Conservation (phyloP, 2,113 vertebrate genomes). For the Microcebus ravelobensis region DNA sequence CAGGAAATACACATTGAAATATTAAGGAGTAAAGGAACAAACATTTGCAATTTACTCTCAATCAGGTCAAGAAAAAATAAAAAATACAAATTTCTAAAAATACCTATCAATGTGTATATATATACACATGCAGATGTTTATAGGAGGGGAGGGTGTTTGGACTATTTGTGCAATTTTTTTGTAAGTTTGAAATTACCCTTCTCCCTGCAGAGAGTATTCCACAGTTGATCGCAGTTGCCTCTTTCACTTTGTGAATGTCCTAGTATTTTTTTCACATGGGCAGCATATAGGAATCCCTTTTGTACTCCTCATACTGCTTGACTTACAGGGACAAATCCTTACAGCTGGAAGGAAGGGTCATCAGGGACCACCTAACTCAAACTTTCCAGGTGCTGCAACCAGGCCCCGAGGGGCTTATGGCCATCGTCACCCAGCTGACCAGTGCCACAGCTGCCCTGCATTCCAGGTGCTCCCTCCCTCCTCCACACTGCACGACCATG, state of each 20-base stretch:
- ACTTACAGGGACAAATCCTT: neutral
- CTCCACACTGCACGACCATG: neutral
- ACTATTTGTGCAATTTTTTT: neutral
- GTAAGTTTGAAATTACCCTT: neutral
- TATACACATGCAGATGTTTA: too few relatives aligned
- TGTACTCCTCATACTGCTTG: neutral
- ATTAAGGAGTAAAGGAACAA: neutral
- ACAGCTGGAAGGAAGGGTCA: neutral
- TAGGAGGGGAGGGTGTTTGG: neutral
- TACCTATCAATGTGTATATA: neutral
- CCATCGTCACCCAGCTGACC: neutral
- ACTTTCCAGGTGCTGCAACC: neutral
- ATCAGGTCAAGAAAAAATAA: neutral
- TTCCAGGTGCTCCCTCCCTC: neutral
- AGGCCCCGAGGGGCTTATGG: neutral
- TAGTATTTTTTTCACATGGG: neutral
- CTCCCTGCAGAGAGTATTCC: too few relatives aligned
- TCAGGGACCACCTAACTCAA: neutral
- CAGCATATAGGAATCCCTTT: neutral
- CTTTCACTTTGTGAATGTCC: neutral
- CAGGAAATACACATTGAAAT: neutral
- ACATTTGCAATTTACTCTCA: neutral
- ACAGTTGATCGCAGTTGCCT: neutral
- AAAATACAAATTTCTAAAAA: neutral
- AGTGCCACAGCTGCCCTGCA: neutral